These are phyloP conservation scores for Saguinus imperator DNA, from an alignment of 2,113 vertebrate genomes.

Conservation along the genomic window DNA sequence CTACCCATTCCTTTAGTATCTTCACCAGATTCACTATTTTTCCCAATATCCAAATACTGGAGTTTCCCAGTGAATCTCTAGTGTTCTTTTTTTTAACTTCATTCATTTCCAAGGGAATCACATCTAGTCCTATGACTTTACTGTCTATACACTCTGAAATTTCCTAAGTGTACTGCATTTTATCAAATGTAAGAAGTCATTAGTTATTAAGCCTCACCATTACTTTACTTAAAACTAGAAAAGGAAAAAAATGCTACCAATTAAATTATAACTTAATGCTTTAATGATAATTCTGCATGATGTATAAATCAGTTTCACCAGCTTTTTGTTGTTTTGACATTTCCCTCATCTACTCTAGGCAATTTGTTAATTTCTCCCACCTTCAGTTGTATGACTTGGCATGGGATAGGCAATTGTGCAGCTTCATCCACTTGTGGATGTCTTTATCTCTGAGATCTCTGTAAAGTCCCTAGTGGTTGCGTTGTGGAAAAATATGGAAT, in stretches of 20 bases:
- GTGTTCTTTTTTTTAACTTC: background rate
- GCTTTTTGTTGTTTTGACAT: background rate
- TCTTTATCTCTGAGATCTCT: background rate
- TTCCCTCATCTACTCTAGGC: background rate
- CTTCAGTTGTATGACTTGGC: background rate
- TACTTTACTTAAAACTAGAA: background rate
- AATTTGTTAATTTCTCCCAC: background rate
- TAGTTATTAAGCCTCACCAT: background rate
- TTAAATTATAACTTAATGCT: background rate
- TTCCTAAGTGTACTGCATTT: background rate
- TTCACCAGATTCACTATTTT: background rate
- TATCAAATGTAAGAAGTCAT: background rate
- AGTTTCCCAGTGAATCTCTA: background rate
- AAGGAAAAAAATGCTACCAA: background rate
- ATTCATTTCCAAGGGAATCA: background rate
- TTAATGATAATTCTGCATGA: background rate
- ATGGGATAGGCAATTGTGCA: background rate
- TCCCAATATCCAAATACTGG: background rate
- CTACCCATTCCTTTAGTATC: background rate
- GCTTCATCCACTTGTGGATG: background rate
- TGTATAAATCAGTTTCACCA: background rate
- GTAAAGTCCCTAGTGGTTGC: background rate
- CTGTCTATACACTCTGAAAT: background rate
- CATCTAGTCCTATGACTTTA: background rate
- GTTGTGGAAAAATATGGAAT: background rate